Evolutionary conservation across 2,113 vertebrate genomes (phyloP).

Genomic region (Ahaetulla prasina): DNA sequence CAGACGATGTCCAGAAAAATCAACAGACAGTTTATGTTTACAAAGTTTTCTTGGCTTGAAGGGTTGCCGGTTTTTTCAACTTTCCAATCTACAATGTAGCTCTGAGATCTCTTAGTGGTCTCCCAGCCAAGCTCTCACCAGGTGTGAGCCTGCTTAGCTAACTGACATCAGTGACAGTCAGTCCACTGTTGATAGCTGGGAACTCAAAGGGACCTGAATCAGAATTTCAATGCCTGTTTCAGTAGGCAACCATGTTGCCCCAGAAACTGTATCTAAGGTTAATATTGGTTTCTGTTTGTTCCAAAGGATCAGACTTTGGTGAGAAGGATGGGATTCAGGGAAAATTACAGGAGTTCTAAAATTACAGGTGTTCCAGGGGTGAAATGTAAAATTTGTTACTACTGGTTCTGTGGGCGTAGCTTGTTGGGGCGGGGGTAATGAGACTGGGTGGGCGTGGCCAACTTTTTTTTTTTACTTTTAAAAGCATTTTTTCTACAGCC

Average conservation of each 20-base stretch:
- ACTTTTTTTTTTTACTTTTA: too few species aligned
- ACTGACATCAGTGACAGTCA: too few species aligned
- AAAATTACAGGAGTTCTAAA: not conserved
- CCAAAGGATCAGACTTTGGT: not conserved
- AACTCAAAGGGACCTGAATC: not conserved
- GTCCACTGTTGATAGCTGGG: too few species aligned
- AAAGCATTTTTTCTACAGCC: too few species aligned
- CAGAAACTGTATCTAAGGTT: not conserved
- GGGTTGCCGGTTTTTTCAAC: not conserved
- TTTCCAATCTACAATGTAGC: not conserved
- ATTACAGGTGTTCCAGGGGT: not conserved
- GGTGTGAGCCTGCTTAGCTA: too few species aligned
- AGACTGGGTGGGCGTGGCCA: too few species aligned
- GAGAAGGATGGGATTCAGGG: not conserved
- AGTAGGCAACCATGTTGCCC: not conserved
- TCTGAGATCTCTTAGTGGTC: not conserved
- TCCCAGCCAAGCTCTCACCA: not conserved
- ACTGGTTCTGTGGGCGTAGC: too few species aligned
- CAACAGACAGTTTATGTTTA: not conserved
- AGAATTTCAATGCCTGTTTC: not conserved
- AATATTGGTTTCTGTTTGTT: not conserved
- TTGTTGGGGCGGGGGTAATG: too few species aligned
- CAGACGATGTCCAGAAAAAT: not conserved
- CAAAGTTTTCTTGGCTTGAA: not conserved
- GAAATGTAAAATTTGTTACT: too few species aligned